Conservation (phyloP, 2,888 invertebrate species). For the Druceiella hillmani region DNA sequence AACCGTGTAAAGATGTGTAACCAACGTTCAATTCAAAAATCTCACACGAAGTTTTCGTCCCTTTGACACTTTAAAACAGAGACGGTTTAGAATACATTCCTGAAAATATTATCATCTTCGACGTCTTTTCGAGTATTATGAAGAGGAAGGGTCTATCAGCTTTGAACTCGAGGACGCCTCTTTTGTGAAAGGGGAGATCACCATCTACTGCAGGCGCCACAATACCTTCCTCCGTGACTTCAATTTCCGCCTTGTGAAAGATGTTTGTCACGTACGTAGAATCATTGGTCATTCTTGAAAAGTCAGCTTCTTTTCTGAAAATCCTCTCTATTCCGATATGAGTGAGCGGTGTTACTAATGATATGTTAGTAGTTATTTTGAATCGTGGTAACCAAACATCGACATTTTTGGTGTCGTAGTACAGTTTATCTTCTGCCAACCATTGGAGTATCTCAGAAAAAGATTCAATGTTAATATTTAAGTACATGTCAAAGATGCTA, state of each 20-base stretch:
- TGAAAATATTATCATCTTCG: slow-evolving; percentile 44
- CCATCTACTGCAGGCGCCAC: slow-evolving; percentile 59
- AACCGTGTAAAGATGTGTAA: no score
- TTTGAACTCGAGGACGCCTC: slow-evolving; percentile 54
- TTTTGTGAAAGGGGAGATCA: slow-evolving; percentile 47
- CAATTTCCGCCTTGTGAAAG: slow-evolving; percentile 67
- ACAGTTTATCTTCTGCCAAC: slow-evolving; percentile 40
- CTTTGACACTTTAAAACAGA: no score
- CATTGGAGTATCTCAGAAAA: slow-evolving; percentile 46
- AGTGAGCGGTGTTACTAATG: slow-evolving; percentile 46
- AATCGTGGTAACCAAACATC: slow-evolving; percentile 61
- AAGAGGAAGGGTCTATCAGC: slow-evolving; percentile 64
- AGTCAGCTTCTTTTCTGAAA: slow-evolving; percentile 51
- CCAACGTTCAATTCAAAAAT: no score
- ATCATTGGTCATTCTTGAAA: slow-evolving; percentile 50
- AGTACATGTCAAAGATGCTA: slow-evolving; percentile 45
- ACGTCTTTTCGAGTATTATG: slow-evolving; percentile 59
- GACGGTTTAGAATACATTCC: slow-evolving; percentile 28
- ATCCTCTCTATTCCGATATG: slow-evolving; percentile 54
- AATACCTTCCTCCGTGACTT: slow-evolving; percentile 71
- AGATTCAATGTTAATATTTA: slow-evolving; percentile 43
- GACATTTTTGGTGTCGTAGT: slow-evolving; percentile 54
- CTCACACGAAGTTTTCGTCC: no score
- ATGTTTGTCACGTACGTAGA: slow-evolving; percentile 55
- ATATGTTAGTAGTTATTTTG: slow-evolving; percentile 53